These are phyloP conservation scores for Punctoribates punctum DNA, from an alignment of 2,888 invertebrate genomes.

Conservation along the genomic window DNA sequence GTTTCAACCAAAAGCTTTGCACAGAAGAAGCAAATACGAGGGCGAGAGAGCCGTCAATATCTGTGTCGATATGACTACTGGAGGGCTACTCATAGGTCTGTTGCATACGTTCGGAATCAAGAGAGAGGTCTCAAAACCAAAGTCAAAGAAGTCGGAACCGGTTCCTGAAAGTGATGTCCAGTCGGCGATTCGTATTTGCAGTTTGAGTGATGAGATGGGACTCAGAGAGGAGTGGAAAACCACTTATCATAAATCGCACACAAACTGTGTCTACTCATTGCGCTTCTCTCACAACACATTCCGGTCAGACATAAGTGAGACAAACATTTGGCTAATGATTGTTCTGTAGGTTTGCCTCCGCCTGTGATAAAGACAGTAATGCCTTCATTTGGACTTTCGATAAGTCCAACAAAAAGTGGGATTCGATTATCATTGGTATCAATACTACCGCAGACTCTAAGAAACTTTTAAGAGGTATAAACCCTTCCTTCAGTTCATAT, in stretches of 20 bases:
- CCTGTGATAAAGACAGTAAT: constrained; percentile 6
- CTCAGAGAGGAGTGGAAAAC: not conserved
- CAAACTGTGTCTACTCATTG: not conserved
- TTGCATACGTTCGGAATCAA: not conserved
- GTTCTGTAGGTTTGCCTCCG: not conserved
- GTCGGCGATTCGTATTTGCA: not conserved
- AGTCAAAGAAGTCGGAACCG: not conserved
- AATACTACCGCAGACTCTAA: not conserved
- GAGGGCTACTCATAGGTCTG: not conserved
- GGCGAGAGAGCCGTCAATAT: not conserved
- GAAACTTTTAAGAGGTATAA: not conserved
- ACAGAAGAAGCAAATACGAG: not conserved
- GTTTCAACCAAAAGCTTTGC: not conserved
- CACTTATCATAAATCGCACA: not conserved
- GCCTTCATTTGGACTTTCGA: constrained; percentile 17
- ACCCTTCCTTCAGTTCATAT: not conserved
- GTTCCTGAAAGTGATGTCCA: not conserved
- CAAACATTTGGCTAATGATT: not conserved
- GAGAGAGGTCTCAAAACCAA: not conserved
- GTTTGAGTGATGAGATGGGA: not conserved
- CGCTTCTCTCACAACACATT: constrained; percentile 8
- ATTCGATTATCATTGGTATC: not conserved
- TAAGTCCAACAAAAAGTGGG: constrained; percentile 11
- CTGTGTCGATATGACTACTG: not conserved
- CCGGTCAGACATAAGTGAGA: not conserved